Evolutionary conservation across 2,888 invertebrate species (phyloP).

Genomic region (Hecatera dysodea): DNA sequence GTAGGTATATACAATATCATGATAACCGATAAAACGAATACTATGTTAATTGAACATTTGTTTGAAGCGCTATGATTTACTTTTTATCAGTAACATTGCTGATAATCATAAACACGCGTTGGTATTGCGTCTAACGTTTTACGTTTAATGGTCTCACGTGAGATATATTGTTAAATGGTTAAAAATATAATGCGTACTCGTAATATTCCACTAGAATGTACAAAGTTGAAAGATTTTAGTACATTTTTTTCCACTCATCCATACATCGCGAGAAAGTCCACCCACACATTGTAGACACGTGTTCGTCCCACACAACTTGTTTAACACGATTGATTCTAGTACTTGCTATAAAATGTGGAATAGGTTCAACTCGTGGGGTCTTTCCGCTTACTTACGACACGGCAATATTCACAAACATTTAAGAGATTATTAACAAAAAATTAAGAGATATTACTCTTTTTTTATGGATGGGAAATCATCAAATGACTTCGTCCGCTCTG

Average conservation of each 20-base stretch:
- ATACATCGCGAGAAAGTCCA: neutral
- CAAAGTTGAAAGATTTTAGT: neutral
- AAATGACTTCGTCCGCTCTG: too few relatives aligned
- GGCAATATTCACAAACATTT: neutral
- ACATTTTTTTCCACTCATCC: neutral
- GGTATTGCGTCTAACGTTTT: conserved; percentile 6
- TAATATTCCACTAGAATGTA: neutral
- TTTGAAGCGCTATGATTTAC: conserved; percentile 16
- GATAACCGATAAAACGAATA: conserved; percentile 29
- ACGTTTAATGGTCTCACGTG: neutral
- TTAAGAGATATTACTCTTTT: too few relatives aligned
- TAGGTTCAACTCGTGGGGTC: neutral
- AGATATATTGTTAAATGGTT: neutral
- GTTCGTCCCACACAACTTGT: conserved; percentile 1
- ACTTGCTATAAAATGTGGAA: neutral
- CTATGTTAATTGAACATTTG: conserved; percentile 16
- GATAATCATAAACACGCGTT: conserved; percentile 34
- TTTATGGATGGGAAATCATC: too few relatives aligned
- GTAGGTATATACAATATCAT: conserved; percentile 12
- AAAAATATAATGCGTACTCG: neutral
- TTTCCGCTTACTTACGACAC: neutral
- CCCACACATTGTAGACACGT: conserved; percentile 1
- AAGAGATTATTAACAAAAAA: too few relatives aligned
- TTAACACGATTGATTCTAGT: neutral
- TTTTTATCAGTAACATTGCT: conserved; percentile 22